These are phyloP conservation scores for Andrena flavipes DNA, from an alignment of 2,888 invertebrate genomes.

Conservation along the genomic window DNA sequence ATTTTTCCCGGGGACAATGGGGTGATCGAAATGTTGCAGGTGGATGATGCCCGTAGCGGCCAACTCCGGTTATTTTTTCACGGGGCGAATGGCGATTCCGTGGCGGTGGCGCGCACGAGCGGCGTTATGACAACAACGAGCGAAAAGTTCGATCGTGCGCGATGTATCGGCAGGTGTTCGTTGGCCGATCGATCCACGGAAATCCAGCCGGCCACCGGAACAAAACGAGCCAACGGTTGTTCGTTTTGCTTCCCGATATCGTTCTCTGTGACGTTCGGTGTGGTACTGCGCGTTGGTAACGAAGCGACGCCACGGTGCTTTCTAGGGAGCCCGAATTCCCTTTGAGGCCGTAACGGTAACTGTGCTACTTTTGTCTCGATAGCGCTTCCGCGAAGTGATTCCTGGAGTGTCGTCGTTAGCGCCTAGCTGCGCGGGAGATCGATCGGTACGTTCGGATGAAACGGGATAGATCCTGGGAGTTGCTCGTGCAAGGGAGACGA, in stretches of 20 bases:
- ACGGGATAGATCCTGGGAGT: too few species aligned
- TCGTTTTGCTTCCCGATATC: conserved; percentile 8
- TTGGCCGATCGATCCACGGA: conserved; percentile 39
- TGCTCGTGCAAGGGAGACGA: background rate
- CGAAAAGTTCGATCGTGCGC: conserved; percentile 33
- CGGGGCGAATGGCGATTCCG: conserved; percentile 27
- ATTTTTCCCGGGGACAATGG: conserved; percentile 26
- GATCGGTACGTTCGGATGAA: too few species aligned
- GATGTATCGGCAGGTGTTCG: conserved; percentile 58
- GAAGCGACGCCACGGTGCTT: background rate
- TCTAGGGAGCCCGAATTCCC: background rate
- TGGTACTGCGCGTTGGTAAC: conserved; percentile 4
- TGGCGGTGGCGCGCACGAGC: conserved; percentile 32
- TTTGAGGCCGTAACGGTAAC: background rate
- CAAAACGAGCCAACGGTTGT: conserved; percentile 14
- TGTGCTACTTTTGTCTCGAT: background rate
- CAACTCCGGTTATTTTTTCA: conserved; percentile 30
- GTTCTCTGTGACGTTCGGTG: background rate
- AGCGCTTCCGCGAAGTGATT: background rate
- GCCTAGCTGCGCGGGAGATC: too few species aligned
- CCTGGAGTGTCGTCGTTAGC: background rate
- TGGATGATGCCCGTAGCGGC: conserved; percentile 5
- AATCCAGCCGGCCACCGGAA: conserved; percentile 26
- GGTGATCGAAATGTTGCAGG: conserved; percentile 31
- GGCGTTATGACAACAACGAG: conserved; percentile 53